Percentiles rank a stretch among this genome's conserved stretches.
phyloP scores from a whole-genome alignment of 2,113 vertebrate species.

The Lethenteron camtschaticum region DNA sequence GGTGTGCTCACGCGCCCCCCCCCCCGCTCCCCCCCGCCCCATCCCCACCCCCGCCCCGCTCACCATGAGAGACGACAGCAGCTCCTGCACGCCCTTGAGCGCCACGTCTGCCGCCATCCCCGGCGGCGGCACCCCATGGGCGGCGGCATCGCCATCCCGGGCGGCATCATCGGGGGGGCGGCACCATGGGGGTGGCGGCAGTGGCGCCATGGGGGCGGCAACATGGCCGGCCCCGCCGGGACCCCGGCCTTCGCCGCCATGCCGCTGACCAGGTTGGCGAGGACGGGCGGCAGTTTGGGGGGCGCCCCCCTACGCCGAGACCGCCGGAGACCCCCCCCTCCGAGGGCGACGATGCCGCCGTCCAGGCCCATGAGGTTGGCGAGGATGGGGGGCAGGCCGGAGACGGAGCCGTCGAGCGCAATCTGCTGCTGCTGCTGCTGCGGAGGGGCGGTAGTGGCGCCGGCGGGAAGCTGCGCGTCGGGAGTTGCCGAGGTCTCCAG shows the following conservation, averaged over 20 bases:
- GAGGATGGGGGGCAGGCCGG: neutral
- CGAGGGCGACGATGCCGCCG: too few species aligned
- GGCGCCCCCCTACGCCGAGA: slow-evolving; percentile 16
- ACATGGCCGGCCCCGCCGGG: slow-evolving; percentile 20
- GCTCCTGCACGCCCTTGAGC: slow-evolving; percentile 57
- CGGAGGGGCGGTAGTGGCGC: neutral
- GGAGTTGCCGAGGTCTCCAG: neutral
- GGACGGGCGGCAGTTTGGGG: slow-evolving; percentile 52
- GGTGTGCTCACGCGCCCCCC: neutral
- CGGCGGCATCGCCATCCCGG: too few species aligned
- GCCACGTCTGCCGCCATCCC: slow-evolving; percentile 24
- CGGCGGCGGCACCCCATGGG: slow-evolving; percentile 21
- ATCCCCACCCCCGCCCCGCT: neutral
- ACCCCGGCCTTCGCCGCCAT: slow-evolving; percentile 41
- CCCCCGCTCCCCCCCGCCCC: neutral
- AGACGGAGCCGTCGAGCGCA: too few species aligned
- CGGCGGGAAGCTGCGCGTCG: neutral
- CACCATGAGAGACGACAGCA: slow-evolving; percentile 76
- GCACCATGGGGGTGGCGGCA: slow-evolving; percentile 70
- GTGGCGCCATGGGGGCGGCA: slow-evolving; percentile 44
- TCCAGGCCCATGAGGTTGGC: neutral
- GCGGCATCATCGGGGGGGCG: slow-evolving; percentile 13
- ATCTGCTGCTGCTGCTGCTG: neutral
- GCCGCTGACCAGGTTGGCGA: slow-evolving; percentile 62
- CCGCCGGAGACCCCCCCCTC: slow-evolving; percentile 14